Base-by-base conservation (phyloP, 2,113 vertebrate species). In the Glaucidium brasilianum region DNA sequence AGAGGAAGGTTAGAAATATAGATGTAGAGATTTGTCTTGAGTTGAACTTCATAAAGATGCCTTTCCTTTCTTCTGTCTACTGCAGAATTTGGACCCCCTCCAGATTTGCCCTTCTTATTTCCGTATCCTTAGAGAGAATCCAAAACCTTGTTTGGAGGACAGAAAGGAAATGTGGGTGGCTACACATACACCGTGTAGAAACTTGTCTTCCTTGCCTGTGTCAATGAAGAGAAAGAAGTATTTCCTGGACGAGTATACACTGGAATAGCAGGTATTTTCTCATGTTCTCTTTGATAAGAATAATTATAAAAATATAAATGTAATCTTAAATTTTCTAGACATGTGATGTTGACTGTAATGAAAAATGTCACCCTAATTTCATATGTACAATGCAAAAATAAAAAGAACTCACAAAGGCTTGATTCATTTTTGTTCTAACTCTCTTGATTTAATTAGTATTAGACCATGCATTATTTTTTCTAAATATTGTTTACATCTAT, bases 371-470 rank as follows among this genome's bases (percentile, higher is more conserved):
- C 47, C 21, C 87, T 78, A 45, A 75, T 63, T 79, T 53, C 21
- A 19, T 23, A 49, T 14, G 13, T 30, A 29, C 17, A 58, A 39
- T 21, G 21, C 12, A 88, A 93, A 85, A n/a, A 59, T 34, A 23
- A 88, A 55, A 4, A 19, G 35, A 90, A 68, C 6, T 88, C 23
- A 4, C 53, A 85, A 86, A 1, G 5, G 43, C 30, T 93, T 81
- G 81, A 75, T 94, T 84, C 1, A 72, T 52, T 78, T 14, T 71
- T 82, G 15, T 63, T 94, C 47, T 72, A 63, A 50, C 5, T 56
- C 11, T 79, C 55, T 68, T 89, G 56, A 80, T 87, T 81, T 82
- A 89, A 94, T 92, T 94, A 90, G 1, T 62, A 43, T 52, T 94
- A 77, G 27, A 64, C 30, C 19, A 82, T 52, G 6, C 23, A 72